phyloP scores from a whole-genome alignment of 2,888 invertebrate genomes.

The Frankliniella fusca region DNA sequence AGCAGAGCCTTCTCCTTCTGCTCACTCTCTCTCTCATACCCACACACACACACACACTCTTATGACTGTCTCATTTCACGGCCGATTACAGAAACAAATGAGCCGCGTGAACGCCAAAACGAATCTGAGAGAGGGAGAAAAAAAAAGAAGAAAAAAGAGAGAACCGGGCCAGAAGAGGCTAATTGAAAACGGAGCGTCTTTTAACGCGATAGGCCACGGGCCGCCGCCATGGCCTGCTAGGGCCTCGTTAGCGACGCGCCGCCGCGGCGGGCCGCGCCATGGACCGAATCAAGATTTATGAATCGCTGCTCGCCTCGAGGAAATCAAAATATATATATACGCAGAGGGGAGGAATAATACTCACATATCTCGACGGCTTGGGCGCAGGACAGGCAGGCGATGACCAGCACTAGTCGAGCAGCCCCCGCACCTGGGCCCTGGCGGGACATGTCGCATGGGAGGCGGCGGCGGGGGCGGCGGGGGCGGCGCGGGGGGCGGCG shows the following conservation, averaged over 20 bases:
- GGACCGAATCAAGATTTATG: no score
- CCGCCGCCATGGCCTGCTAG: background rate
- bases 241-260: background rate
- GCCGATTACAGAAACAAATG: background rate
- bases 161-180: background rate
- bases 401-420: background rate
- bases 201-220: constrained; percentile 7
- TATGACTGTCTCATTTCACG: background rate
- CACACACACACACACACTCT: no score
- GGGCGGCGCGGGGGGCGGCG: background rate
- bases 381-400: constrained; percentile 13
- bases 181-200: constrained; percentile 13
- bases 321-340: no score
- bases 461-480: background rate
- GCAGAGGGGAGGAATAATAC: background rate
- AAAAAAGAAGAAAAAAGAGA: no score
- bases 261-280: background rate
- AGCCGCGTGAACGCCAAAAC: background rate
- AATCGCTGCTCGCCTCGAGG: no score
- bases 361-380: background rate
- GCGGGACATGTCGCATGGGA: constrained; percentile 4
- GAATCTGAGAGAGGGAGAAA: no score
- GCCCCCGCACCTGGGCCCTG: background rate
- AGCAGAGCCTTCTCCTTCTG: no score
- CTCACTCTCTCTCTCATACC: no score